A percentile compares a stretch with the other conserved stretches of the same genome.
Conservation (phyloP, 1,140 invertebrate species). For the Heliothis subflexa region DNA sequence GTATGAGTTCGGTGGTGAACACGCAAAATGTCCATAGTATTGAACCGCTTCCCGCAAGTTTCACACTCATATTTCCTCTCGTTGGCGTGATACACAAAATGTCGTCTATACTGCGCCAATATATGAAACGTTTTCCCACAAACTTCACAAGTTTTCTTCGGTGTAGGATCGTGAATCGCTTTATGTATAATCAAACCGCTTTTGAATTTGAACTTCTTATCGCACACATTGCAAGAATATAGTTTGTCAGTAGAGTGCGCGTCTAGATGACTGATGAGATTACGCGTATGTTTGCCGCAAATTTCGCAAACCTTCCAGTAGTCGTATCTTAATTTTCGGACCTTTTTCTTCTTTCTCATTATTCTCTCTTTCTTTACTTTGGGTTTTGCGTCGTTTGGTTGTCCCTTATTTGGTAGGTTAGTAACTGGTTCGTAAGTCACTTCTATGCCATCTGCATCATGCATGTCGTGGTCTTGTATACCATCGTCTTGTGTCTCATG, state of each 20-base stretch:
- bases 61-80: conserved; percentile 84
- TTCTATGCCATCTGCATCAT: conserved; percentile 57
- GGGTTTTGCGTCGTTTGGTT: conserved; percentile 48
- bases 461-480: conserved; percentile 31
- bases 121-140: conserved; percentile 84
- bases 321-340: conserved; percentile 70
- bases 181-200: conserved; percentile 83
- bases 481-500: conserved; percentile 45
- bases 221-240: conserved; percentile 87
- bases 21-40: conserved; percentile 87
- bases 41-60: conserved; percentile 86
- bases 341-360: conserved; percentile 61
- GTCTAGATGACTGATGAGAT: conserved; percentile 84
- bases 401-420: background rate
- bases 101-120: conserved; percentile 76
- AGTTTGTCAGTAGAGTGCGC: conserved; percentile 86
- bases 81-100: conserved; percentile 82
- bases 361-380: conserved; percentile 61
- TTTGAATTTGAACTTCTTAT: conserved; percentile 85
- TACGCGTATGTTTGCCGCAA: conserved; percentile 81
- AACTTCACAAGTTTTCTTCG: conserved; percentile 82
- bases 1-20: conserved; percentile 92
- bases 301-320: conserved; percentile 84
- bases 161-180: conserved; percentile 80
- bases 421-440: conserved; percentile 39